phyloP scores from a whole-genome alignment of 2,888 invertebrate species.

The Ferdinandea cuprea region DNA sequence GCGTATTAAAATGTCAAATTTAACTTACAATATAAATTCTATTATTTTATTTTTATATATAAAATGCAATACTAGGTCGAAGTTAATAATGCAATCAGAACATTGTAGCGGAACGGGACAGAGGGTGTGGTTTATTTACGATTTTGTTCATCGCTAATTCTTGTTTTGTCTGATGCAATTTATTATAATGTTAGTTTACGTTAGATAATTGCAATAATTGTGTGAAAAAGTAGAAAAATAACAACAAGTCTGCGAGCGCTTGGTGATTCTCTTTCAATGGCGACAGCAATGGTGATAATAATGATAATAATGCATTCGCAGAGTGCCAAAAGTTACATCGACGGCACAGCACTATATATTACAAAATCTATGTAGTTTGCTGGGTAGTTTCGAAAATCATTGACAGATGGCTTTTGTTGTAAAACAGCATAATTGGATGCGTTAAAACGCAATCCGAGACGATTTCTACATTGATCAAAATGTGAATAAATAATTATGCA shows the following conservation, averaged over 20 bases:
- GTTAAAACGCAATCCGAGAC: too few relatives aligned
- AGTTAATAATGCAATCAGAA: constrained; percentile 32
- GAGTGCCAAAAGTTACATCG: too few relatives aligned
- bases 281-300: too few relatives aligned
- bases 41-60: constrained; percentile 1
- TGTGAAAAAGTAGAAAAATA: not conserved
- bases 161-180: constrained; percentile 29
- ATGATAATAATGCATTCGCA: too few relatives aligned
- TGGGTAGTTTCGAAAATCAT: too few relatives aligned
- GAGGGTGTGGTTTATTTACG: constrained; percentile 48
- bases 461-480: too few relatives aligned
- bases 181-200: not conserved
- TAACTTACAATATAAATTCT: constrained; percentile 22
- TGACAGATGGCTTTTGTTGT: too few relatives aligned
- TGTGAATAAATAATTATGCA: too few relatives aligned
- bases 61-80: not conserved
- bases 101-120: constrained; percentile 24
- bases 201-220: not conserved
- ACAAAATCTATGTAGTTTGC: too few relatives aligned
- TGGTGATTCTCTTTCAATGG: too few relatives aligned
- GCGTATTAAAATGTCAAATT: constrained; percentile 43
- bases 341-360: too few relatives aligned
- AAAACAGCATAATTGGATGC: too few relatives aligned
- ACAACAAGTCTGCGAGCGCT: not conserved
- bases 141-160: not conserved